Evolutionary conservation across 1,140 invertebrate species (phyloP).

Genomic region (Cryptotermes secundus): DNA sequence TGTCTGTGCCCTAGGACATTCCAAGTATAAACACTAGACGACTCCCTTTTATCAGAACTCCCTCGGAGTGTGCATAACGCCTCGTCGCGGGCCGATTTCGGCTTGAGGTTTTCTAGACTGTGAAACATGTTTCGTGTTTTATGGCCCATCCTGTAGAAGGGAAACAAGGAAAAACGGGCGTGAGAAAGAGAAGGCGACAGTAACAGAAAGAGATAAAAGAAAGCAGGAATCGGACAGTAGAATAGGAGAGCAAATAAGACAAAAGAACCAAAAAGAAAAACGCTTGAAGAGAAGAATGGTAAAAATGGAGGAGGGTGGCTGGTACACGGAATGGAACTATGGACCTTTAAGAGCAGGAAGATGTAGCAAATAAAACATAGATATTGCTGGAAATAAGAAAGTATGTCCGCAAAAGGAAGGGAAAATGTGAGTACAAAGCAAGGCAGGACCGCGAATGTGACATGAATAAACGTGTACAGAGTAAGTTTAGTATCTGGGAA

Average conservation of each 20-base stretch:
- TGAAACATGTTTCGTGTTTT: slow-evolving; percentile 14
- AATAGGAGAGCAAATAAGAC: background rate
- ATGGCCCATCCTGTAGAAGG: background rate
- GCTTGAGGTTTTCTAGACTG: too few species aligned
- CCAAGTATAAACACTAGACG: too few species aligned
- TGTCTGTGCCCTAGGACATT: too few species aligned
- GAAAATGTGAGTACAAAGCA: too few species aligned
- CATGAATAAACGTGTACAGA: too few species aligned
- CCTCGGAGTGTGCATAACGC: background rate
- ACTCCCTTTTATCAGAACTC: too few species aligned
- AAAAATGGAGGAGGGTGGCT: background rate
- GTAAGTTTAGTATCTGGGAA: too few species aligned
- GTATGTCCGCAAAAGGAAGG: background rate
- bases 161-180: background rate
- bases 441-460: too few species aligned
- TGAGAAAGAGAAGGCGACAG: background rate
- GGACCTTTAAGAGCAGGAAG: slow-evolving; percentile 1
- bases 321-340: background rate
- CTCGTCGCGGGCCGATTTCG: background rate
- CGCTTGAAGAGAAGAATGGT: background rate
- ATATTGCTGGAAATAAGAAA: background rate
- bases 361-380: background rate
- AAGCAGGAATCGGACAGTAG: background rate
- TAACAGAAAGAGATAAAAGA: background rate
- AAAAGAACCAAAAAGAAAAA: background rate